phyloP scores from a whole-genome alignment of 2,113 vertebrate species.

The Girardinichthys multiradiatus region DNA sequence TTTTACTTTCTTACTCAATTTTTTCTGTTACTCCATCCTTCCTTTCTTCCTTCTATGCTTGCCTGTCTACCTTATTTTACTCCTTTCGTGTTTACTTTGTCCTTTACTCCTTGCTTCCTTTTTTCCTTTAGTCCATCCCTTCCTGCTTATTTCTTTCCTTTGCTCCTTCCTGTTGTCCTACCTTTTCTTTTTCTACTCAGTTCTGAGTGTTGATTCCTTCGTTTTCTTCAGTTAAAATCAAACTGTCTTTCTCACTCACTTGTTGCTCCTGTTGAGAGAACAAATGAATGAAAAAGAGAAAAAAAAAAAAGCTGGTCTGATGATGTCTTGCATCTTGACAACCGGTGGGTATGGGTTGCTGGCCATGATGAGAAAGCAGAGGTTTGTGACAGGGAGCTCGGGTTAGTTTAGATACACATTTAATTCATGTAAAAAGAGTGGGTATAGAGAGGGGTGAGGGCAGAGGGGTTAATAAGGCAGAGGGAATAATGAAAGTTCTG shows the following conservation, averaged over 20 bases:
- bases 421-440: constrained; percentile 44
- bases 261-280: neutral
- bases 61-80: too few species aligned
- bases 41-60: too few species aligned
- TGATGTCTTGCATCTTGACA: constrained; percentile 25
- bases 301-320: neutral
- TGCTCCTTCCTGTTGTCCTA: neutral
- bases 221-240: neutral
- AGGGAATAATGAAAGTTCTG: constrained; percentile 91
- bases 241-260: neutral
- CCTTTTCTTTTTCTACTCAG: neutral
- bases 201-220: neutral
- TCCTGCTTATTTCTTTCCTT: neutral
- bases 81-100: neutral
- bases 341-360: neutral
- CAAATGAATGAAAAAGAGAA: neutral
- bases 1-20: neutral
- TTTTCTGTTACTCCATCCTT: too few species aligned
- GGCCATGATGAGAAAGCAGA: constrained; percentile 22
- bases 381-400: constrained; percentile 18
- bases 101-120: neutral
- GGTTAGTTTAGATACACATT: constrained; percentile 36
- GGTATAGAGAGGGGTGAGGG: constrained; percentile 54
- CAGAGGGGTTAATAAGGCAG: constrained; percentile 81
- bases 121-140: too few species aligned